A percentile compares a stretch with the other conserved stretches of the same genome.
These are phyloP conservation scores for Rhabdornis inornatus DNA, from an alignment of 2,113 vertebrate species.

Conservation along the genomic window DNA sequence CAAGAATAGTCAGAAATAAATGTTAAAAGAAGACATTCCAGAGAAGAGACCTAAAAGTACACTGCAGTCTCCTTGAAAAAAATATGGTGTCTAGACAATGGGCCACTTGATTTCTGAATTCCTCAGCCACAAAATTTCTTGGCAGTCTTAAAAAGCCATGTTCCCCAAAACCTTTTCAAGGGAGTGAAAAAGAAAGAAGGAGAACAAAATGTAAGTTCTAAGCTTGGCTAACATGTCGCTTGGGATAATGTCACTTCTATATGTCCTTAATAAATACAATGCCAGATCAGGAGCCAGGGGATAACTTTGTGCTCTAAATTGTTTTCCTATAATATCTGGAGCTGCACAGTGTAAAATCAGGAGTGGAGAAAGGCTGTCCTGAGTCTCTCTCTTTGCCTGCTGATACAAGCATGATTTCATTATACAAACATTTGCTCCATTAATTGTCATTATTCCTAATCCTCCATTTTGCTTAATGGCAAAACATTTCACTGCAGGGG, in stretches of 20 bases:
- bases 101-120: not conserved
- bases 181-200: not conserved
- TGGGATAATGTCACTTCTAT: not conserved
- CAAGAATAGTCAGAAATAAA: not conserved
- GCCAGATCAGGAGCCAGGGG: not conserved
- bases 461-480: conserved; percentile 56
- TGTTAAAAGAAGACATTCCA: not conserved
- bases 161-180: not conserved
- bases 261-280: conserved; percentile 2
- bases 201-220: not conserved
- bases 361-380: not conserved
- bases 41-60: not conserved
- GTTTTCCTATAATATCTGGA: conserved; percentile 12
- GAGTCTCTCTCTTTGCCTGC: not conserved
- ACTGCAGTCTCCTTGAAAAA: not conserved
- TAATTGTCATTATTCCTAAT: conserved; percentile 61
- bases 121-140: not conserved
- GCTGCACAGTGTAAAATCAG: not conserved
- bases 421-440: conserved; percentile 53
- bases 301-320: conserved; percentile 3
- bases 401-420: conserved; percentile 46
- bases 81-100: not conserved
- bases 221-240: not conserved
- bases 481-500: conserved; percentile 36
- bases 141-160: not conserved